phyloP scores from a whole-genome alignment of 2,113 vertebrate genomes.

The Jaculus jaculus region DNA sequence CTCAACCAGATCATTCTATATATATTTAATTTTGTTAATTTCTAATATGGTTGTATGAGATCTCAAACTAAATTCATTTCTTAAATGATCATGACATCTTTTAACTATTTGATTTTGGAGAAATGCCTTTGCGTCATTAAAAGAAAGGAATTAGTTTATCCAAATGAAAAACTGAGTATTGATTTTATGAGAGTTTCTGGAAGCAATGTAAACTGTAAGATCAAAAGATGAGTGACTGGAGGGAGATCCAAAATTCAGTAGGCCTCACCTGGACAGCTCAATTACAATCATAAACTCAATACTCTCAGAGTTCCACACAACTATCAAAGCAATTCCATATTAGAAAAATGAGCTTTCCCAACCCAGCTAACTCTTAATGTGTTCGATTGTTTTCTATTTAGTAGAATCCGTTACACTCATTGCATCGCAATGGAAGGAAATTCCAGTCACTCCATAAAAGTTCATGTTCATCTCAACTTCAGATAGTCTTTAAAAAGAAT shows the following conservation, averaged over 20 bases:
- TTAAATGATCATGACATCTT: conserved; percentile 23
- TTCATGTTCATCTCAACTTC: conserved; percentile 68
- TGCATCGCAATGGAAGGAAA: conserved; percentile 64
- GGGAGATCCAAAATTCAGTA: conserved; percentile 64
- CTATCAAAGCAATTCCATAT: conserved; percentile 61
- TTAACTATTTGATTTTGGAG: conserved; percentile 41
- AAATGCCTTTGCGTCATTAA: conserved; percentile 51
- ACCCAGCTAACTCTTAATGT: conserved; percentile 43
- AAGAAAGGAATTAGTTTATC: conserved; percentile 31
- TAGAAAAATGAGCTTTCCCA: conserved; percentile 54
- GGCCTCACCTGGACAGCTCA: conserved; percentile 58
- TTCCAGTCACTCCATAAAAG: conserved; percentile 77
- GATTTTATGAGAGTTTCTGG: conserved; percentile 62
- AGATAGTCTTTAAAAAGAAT: conserved; percentile 44
- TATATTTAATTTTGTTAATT: conserved; percentile 15
- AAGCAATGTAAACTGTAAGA: conserved; percentile 60
- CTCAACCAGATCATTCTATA: background rate
- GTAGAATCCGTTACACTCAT: conserved; percentile 48
- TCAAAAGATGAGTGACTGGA: conserved; percentile 66
- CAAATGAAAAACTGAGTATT: conserved; percentile 38
- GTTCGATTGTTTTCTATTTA: conserved; percentile 61
- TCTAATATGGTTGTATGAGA: background rate
- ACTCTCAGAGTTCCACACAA: conserved; percentile 15
- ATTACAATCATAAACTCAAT: conserved; percentile 69
- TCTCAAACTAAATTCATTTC: conserved; percentile 15